These are phyloP conservation scores for Hoplostethus atlanticus DNA, from an alignment of 2,797 vertebrate genomes.

Conservation along the genomic window DNA sequence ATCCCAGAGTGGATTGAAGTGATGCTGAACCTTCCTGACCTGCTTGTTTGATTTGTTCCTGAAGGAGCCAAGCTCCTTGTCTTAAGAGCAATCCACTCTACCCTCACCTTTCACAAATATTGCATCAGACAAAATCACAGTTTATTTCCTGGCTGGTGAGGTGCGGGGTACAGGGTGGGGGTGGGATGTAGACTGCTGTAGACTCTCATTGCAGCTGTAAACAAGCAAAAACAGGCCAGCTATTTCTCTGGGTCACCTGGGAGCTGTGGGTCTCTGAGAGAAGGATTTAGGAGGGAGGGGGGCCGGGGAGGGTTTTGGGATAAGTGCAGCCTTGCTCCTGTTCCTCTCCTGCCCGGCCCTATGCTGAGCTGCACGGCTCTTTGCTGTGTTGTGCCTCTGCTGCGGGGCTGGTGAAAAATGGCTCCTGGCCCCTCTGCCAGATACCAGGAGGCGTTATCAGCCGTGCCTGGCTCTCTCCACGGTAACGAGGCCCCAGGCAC, in stretches of 20 bases:
- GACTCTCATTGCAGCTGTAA: conserved; percentile 50
- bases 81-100: conserved; percentile 49
- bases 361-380: conserved; percentile 23
- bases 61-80: conserved; percentile 59
- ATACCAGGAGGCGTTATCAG: conserved; percentile 76
- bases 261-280: conserved; percentile 49
- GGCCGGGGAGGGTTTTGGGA: conserved; percentile 28
- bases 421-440: conserved; percentile 66
- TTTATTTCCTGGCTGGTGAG: conserved; percentile 30
- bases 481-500: conserved; percentile 79
- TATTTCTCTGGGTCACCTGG: conserved; percentile 57
- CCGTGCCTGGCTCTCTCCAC: conserved; percentile 63
- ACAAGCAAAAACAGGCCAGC: conserved; percentile 49
- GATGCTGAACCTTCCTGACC: conserved; percentile 55
- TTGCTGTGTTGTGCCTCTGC: conserved; percentile 43
- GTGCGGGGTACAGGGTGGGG: too few relatives aligned
- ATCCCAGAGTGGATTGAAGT: conserved; percentile 52
- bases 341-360: not conserved
- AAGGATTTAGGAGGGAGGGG: conserved; percentile 48
- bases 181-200: conserved; percentile 13
- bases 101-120: conserved; percentile 61
- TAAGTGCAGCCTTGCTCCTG: conserved; percentile 52
- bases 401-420: conserved; percentile 70
- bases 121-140: conserved; percentile 51
- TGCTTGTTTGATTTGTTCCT: conserved; percentile 72